Evolutionary conservation across 2,888 invertebrate genomes (phyloP).

Genomic region (Lithophane leautieri): DNA sequence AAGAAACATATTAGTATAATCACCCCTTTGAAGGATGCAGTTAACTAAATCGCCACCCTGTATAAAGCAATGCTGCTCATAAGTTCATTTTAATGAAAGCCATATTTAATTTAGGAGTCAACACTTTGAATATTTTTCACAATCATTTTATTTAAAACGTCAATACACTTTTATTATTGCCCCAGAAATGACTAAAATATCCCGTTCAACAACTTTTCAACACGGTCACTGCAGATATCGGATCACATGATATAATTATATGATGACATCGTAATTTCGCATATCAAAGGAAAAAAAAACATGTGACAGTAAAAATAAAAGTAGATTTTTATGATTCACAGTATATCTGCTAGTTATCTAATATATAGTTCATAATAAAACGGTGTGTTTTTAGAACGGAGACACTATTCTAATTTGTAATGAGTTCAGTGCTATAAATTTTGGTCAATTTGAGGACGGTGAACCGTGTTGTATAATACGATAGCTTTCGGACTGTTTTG

Average conservation of each 20-base stretch:
- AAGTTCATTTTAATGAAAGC: too few species aligned
- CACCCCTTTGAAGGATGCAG: too few species aligned
- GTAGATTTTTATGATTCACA: slow-evolving; percentile 26
- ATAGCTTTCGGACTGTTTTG: slow-evolving; percentile 16
- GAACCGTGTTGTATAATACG: slow-evolving; percentile 33
- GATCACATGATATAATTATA: slow-evolving; percentile 27
- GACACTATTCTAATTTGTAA: slow-evolving; percentile 28
- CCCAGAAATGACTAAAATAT: slow-evolving; percentile 6
- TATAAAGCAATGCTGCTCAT: too few species aligned
- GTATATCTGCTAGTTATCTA: slow-evolving; percentile 46
- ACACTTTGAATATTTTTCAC: neutral
- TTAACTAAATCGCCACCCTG: too few species aligned
- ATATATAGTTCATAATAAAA: slow-evolving; percentile 53
- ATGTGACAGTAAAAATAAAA: slow-evolving; percentile 33
- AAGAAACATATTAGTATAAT: too few species aligned
- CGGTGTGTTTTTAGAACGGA: slow-evolving; percentile 20
- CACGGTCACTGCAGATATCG: slow-evolving; percentile 25
- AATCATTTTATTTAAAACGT: neutral
- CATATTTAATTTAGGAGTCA: too few species aligned
- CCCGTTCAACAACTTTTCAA: slow-evolving; percentile 37
- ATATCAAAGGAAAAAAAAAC: slow-evolving; percentile 41
- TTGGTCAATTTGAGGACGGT: slow-evolving; percentile 40
- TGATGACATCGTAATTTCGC: slow-evolving; percentile 45
- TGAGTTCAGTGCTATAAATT: slow-evolving; percentile 50
- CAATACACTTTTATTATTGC: slow-evolving; percentile 6